Base-by-base conservation (phyloP, 2,113 vertebrate genomes). In the Balaeniceps rex region DNA sequence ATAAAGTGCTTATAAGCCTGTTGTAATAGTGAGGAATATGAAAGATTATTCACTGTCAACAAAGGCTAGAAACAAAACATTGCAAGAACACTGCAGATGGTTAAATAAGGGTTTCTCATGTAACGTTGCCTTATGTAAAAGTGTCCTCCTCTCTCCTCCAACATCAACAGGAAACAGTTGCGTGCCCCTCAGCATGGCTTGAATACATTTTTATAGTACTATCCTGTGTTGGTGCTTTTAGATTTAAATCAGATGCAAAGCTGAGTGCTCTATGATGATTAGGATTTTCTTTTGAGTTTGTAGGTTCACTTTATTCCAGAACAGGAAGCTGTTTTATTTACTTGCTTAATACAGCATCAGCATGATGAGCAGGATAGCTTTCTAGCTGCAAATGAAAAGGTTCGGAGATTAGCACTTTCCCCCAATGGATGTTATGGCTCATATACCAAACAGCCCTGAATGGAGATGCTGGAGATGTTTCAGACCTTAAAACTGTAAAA, bases 401-500 rank as follows among this genome's bases (percentile, higher is more conserved):
- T 60, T 92, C 4, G 19, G 75, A 90, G 72, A 85, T 64, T 40
- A 94, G 61, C 80, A n/a, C 84, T 86, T 85, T 69, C 46, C 47
- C 65, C 7, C 22, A 34, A 3, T 94, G 72, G 77, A 54, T 92
- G 52, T 66, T 91, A 89, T 52, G 66, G 78, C 46, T 97, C 86
- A 80, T 90, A 85, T 70, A 92, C 36, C 90, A 94, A 90, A 91
- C 52, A 94, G 63, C 75, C 61, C 83, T 79, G 57, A 90, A 87
- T 42, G 58, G 71, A 93, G 69, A 65, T 77, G 36, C 70, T 80
- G 51, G 44, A 83, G 70, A 64, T 52, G 61, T 88, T 94, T 96
- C 74, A 95, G 61, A 68, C 69, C 69, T 95, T 94, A 93, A 92
- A 92, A 82, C 38, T 75, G 65, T 84, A 95, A 87, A 95, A 86